Evolutionary conservation across 2,888 invertebrate genomes (phyloP).

Genomic region (Scaeva pyrastri): DNA sequence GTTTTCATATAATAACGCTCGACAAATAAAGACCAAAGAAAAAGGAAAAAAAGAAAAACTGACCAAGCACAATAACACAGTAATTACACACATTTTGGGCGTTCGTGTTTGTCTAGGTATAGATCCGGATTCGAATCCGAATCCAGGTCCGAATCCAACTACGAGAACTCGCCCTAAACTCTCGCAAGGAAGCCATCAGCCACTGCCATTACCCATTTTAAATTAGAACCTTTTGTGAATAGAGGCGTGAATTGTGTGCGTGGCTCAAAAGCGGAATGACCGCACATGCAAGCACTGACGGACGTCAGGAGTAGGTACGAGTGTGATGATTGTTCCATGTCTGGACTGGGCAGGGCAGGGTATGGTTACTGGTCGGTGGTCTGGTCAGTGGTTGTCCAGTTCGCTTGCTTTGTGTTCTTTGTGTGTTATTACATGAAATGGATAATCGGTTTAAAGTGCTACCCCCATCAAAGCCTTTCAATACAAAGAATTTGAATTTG

Average conservation of each 20-base stretch:
- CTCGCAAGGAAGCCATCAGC: not conserved
- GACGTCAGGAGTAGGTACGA: too few relatives aligned
- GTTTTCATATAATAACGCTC: conserved; percentile 28
- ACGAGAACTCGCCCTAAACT: conserved; percentile 17
- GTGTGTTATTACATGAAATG: conserved; percentile 52
- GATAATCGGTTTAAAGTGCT: conserved; percentile 66
- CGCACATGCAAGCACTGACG: conserved; percentile 1
- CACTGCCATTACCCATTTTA: conserved; percentile 15
- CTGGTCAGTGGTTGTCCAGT: conserved; percentile 49
- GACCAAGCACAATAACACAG: conserved; percentile 52
- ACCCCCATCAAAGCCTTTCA: conserved; percentile 42
- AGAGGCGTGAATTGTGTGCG: conserved; percentile 60
- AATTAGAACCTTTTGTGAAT: conserved; percentile 68
- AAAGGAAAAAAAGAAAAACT: conserved; percentile 28
- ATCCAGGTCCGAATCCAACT: not conserved
- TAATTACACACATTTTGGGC: conserved; percentile 66
- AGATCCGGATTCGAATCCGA: conserved; percentile 20
- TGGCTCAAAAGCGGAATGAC: conserved; percentile 20
- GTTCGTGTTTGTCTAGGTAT: conserved; percentile 53
- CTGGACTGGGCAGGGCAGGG: not conserved
- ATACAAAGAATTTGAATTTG: conserved; percentile 19
- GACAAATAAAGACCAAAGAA: conserved; percentile 58
- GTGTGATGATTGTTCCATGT: conserved; percentile 19
- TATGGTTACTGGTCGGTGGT: not conserved
- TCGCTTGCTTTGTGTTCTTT: conserved; percentile 38